A percentile compares a stretch with the other conserved stretches of the same genome.
Evolutionary conservation across 2,113 vertebrate species (phyloP).

Genomic region (Pseudorectes ferrugineus): DNA sequence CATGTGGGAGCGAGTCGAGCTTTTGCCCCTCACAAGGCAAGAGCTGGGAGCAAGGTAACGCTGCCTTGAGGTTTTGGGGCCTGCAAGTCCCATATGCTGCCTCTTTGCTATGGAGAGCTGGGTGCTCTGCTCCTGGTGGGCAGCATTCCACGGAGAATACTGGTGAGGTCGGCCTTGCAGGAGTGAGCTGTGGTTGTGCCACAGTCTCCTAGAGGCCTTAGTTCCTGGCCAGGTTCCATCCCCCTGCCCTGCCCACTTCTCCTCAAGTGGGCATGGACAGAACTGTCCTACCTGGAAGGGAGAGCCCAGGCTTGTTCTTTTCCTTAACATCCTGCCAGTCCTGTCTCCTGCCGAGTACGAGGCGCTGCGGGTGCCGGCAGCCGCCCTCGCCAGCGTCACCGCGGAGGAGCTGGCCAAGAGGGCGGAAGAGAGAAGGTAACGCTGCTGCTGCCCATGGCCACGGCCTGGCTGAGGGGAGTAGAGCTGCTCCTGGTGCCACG

Average conservation of each 20-base stretch:
- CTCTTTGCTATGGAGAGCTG: background rate
- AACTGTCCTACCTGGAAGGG: background rate
- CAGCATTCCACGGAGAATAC: background rate
- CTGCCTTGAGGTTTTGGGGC: background rate
- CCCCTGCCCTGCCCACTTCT: background rate
- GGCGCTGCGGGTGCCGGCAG: constrained; percentile 74
- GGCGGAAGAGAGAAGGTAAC: constrained; percentile 76
- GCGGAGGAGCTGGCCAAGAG: constrained; percentile 79
- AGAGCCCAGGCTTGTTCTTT: background rate
- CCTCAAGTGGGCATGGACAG: no score
- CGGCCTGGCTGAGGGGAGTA: fast-evolving
- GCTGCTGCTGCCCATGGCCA: background rate
- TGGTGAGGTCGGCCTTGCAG: background rate
- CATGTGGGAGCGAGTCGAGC: fast-evolving
- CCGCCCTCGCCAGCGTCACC: constrained; percentile 71
- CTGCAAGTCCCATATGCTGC: background rate
- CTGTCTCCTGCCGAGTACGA: constrained; percentile 79
- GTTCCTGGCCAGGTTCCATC: background rate
- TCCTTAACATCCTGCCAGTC: constrained; percentile 77
- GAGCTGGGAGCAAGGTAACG: background rate
- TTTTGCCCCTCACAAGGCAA: background rate
- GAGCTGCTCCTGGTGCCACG: background rate
- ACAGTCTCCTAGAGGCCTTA: background rate
- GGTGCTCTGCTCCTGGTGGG: background rate
- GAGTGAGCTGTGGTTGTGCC: background rate